These are phyloP conservation scores for Thermophis baileyi DNA, from an alignment of 2,113 vertebrate genomes.

Conservation along the genomic window DNA sequence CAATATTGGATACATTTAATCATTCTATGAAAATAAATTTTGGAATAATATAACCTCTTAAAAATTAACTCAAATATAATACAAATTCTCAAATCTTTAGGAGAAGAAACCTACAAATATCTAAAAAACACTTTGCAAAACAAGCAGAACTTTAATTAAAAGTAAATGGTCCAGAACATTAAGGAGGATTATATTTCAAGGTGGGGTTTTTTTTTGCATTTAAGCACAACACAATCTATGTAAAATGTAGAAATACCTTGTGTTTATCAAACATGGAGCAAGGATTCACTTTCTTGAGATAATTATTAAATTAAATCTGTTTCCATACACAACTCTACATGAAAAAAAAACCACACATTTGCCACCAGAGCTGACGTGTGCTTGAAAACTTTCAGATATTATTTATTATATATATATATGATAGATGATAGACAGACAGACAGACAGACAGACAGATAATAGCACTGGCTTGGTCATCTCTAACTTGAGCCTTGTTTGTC, in stretches of 20 bases:
- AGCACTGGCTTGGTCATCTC: neutral
- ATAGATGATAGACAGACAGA: no score
- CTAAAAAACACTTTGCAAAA: constrained; percentile 27
- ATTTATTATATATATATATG: neutral
- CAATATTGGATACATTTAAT: constrained; percentile 15
- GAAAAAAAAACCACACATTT: neutral
- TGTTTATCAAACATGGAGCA: constrained; percentile 17
- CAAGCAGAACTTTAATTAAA: neutral
- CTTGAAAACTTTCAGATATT: neutral
- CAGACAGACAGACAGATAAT: no score
- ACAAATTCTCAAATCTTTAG: neutral
- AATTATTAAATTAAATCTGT: constrained; percentile 39
- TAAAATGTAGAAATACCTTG: constrained; percentile 12
- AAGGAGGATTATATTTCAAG: neutral
- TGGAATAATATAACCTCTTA: constrained; percentile 6
- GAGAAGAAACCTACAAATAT: neutral
- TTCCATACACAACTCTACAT: constrained; percentile 16
- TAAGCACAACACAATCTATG: neutral
- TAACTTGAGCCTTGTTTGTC: constrained; percentile 31
- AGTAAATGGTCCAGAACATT: constrained; percentile 24
- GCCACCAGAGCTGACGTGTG: neutral
- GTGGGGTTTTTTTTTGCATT: neutral
- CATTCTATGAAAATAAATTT: neutral
- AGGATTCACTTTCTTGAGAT: constrained; percentile 15
- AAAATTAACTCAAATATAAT: constrained; percentile 25